phyloP scores from a whole-genome alignment of 1,140 invertebrate species.

The Archivesica marissinica region DNA sequence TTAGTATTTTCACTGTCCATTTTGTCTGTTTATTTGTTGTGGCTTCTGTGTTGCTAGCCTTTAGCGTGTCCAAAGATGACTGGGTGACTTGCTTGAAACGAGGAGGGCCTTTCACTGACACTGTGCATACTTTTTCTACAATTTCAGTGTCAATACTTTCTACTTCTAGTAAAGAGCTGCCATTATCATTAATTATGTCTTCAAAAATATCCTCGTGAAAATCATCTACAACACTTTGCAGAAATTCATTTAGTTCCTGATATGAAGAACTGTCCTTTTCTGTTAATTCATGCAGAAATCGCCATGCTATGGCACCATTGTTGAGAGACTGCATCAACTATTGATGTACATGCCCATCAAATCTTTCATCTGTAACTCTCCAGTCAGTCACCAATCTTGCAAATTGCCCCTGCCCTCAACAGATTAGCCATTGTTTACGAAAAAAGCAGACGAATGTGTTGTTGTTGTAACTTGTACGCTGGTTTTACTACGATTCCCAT shows the following conservation, averaged over 20 bases:
- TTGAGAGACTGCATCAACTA: no score
- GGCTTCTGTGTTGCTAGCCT: neutral
- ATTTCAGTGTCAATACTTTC: neutral
- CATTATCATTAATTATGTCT: neutral
- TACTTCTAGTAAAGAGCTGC: neutral
- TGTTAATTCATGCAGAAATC: neutral
- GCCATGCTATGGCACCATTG: neutral
- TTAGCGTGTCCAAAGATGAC: neutral
- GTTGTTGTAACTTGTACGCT: slow-evolving; percentile 9
- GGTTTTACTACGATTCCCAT: slow-evolving; percentile 12
- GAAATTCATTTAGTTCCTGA: neutral
- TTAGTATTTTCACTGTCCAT: slow-evolving; percentile 9
- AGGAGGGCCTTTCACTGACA: neutral
- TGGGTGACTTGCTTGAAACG: neutral
- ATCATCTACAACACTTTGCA: neutral
- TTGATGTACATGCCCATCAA: no score
- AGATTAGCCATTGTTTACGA: neutral
- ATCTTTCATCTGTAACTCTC: neutral
- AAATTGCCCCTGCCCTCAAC: no score
- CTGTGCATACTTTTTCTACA: no score
- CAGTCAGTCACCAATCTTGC: no score
- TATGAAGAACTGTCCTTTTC: neutral
- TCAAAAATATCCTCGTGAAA: neutral
- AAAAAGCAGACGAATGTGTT: neutral
- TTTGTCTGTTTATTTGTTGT: slow-evolving; percentile 18